Evolutionary conservation across 2,113 vertebrate species (phyloP).

Genomic region (Nibea albiflora): DNA sequence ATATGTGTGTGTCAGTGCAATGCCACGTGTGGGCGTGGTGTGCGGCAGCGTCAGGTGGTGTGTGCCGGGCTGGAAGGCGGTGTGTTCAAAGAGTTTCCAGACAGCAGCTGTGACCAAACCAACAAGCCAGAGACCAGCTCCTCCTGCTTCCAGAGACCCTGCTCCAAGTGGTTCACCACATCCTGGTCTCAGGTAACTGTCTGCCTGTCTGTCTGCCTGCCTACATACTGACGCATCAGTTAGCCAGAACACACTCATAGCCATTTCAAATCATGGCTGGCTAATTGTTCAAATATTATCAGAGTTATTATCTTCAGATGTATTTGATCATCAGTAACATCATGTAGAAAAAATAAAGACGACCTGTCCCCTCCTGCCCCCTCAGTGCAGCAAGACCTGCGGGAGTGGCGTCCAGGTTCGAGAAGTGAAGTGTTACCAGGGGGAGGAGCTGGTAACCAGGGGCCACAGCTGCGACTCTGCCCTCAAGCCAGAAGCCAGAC

Average conservation of each 20-base stretch:
- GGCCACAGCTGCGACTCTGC: conserved; percentile 85
- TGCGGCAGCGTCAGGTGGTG: conserved; percentile 81
- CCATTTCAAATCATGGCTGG: background rate
- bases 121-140: conserved; percentile 81
- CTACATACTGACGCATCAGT: background rate
- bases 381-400: conserved; percentile 91
- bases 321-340: background rate
- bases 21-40: conserved; percentile 85
- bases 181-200: conserved; percentile 90
- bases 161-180: conserved; percentile 88
- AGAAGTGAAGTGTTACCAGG: conserved; percentile 90
- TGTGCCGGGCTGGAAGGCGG: conserved; percentile 86
- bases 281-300: background rate
- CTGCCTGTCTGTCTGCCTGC: too few relatives aligned
- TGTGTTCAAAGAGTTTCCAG: conserved; percentile 84
- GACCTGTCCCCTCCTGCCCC: background rate
- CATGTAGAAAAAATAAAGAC: background rate
- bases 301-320: background rate
- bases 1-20: conserved; percentile 80
- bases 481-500: conserved; percentile 84
- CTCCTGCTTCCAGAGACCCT: conserved; percentile 87
- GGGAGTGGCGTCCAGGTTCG: conserved; percentile 85
- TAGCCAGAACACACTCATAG: background rate
- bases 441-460: conserved; percentile 78
- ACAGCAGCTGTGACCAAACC: conserved; percentile 73